phyloP scores from a whole-genome alignment of 2,113 vertebrate species.

The Osmerus eperlanus region DNA sequence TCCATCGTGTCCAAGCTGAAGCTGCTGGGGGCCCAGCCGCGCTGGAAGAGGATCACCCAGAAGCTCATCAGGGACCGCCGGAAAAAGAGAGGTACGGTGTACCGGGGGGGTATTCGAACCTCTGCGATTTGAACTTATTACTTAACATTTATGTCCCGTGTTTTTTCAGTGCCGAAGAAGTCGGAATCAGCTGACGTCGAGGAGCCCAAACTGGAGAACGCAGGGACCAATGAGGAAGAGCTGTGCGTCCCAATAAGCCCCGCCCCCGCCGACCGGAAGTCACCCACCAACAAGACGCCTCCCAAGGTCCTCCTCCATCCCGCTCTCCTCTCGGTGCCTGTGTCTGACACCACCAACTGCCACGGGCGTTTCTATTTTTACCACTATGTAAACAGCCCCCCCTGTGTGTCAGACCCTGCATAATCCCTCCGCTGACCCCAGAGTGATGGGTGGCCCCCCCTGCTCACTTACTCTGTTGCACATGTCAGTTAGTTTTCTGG shows the following conservation, averaged over 20 bases:
- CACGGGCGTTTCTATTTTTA: background rate
- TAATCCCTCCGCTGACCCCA: too few relatives aligned
- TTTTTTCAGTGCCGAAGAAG: constrained; percentile 83
- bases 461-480: too few relatives aligned
- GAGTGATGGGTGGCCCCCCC: too few relatives aligned
- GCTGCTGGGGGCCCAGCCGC: constrained; percentile 88
- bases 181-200: constrained; percentile 88
- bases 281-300: constrained; percentile 77
- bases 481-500: too few relatives aligned
- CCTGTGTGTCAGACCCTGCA: too few relatives aligned
- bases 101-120: background rate
- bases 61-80: constrained; percentile 92
- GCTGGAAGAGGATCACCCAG: constrained; percentile 90
- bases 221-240: constrained; percentile 89
- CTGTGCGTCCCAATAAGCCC: constrained; percentile 83
- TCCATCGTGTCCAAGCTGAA: constrained; percentile 94
- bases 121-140: background rate
- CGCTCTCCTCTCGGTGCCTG: background rate
- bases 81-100: constrained; percentile 82
- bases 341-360: background rate
- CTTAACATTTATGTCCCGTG: background rate
- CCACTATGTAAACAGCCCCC: background rate
- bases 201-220: constrained; percentile 89
- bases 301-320: constrained; percentile 74
- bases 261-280: constrained; percentile 81